Evolutionary conservation across 1,140 invertebrate species (phyloP).

Genomic region (Ostrea edulis): DNA sequence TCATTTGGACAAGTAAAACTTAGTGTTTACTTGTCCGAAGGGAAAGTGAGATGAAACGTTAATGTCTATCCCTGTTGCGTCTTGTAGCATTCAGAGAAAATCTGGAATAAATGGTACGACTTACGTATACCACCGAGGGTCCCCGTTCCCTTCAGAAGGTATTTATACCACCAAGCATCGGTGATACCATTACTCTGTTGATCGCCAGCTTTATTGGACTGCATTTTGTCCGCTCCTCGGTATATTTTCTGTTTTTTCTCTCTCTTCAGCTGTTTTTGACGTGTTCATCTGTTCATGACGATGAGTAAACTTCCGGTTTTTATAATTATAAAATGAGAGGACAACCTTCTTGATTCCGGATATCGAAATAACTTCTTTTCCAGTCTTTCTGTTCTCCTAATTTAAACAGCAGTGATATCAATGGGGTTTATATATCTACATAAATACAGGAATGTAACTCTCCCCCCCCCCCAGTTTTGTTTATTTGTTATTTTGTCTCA

Average conservation of each 20-base stretch:
- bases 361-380: not conserved
- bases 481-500: no score
- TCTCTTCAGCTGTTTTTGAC: conserved; percentile 21
- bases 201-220: not conserved
- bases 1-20: no score
- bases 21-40: no score
- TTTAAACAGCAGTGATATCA: no score
- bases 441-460: no score
- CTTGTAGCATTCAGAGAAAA: no score
- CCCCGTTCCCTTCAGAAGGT: not conserved
- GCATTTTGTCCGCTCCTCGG: not conserved
- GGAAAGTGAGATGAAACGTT: no score
- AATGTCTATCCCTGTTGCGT: no score
- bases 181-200: not conserved
- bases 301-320: conserved; percentile 22
- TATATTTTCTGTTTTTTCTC: not conserved
- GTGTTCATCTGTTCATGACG: conserved; percentile 27
- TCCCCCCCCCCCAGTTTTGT: no score
- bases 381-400: no score
- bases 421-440: no score
- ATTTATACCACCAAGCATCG: conserved; percentile 24
- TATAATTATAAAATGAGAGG: not conserved
- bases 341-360: not conserved
- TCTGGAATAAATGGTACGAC: not conserved
- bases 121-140: conserved; percentile 15